These are phyloP conservation scores for Pseudoatta argentina DNA, from an alignment of 1,140 invertebrate species.

Conservation along the genomic window DNA sequence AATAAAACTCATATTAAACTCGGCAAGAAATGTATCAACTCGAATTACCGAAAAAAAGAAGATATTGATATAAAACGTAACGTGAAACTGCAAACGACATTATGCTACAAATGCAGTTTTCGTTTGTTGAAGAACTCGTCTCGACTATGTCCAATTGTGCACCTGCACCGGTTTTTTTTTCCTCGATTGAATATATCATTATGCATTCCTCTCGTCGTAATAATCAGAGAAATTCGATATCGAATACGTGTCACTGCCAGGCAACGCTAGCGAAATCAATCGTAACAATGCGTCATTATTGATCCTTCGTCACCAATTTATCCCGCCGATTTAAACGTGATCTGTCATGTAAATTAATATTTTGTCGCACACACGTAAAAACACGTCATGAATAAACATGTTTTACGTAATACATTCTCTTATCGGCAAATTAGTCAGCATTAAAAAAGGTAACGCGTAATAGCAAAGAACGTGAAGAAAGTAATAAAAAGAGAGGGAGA, in stretches of 20 bases:
- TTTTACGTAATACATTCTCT: slow-evolving; percentile 10
- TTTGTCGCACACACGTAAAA: background rate
- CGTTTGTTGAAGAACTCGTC: background rate
- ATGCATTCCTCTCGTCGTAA: slow-evolving; percentile 26
- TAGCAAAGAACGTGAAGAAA: background rate
- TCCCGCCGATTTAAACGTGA: slow-evolving; percentile 21
- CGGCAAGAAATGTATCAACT: background rate
- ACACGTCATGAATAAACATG: slow-evolving; percentile 5
- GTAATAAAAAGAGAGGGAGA: background rate
- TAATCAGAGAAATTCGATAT: slow-evolving; percentile 34
- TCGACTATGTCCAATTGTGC: background rate
- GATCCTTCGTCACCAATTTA: slow-evolving; percentile 22
- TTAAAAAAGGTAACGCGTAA: background rate
- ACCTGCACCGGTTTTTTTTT: slow-evolving; percentile 5
- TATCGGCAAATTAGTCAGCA: slow-evolving; percentile 25
- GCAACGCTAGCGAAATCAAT: slow-evolving; percentile 23
- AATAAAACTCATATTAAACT: background rate
- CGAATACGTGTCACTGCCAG: slow-evolving; percentile 41
- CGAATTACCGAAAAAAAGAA: background rate
- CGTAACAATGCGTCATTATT: slow-evolving; percentile 42
- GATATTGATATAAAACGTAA: background rate
- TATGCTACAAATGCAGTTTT: background rate
- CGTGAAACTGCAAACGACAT: background rate
- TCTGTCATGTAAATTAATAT: slow-evolving; percentile 13
- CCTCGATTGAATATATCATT: slow-evolving; percentile 12